These are phyloP conservation scores for Campoplex nolae DNA, from an alignment of 2,888 invertebrate species.

Conservation along the genomic window DNA sequence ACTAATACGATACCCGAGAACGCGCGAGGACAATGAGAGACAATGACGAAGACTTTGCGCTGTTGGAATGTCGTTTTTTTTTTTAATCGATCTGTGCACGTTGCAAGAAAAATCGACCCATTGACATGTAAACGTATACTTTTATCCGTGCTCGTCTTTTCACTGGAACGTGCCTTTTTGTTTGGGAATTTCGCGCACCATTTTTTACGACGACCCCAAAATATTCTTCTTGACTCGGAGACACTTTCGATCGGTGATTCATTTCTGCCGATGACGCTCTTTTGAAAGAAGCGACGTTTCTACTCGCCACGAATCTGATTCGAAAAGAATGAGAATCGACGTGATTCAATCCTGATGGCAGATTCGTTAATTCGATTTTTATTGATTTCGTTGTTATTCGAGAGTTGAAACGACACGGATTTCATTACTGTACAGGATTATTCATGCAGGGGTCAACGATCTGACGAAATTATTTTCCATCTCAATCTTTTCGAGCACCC, in stretches of 20 bases:
- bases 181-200: background rate
- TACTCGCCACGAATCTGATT: background rate
- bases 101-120: slow-evolving; percentile 56
- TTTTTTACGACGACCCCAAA: background rate
- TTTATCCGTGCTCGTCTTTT: slow-evolving; percentile 30
- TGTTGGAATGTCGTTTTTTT: slow-evolving; percentile 56
- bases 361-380: background rate
- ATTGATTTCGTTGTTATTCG: background rate
- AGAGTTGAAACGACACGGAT: background rate
- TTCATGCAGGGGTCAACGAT: slow-evolving; percentile 5
- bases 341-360: no score
- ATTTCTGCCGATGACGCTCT: background rate
- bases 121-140: slow-evolving; percentile 67
- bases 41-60: slow-evolving; percentile 47
- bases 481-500: background rate
- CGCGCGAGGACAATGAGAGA: slow-evolving; percentile 52
- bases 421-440: background rate
- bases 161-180: slow-evolving; percentile 6
- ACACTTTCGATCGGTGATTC: background rate
- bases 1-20: slow-evolving; percentile 32
- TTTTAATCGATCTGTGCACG: slow-evolving; percentile 31
- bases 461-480: background rate
- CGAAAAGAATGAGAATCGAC: background rate
- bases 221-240: background rate
- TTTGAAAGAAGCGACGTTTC: background rate